These are phyloP conservation scores for Drosophila pseudoobscura DNA, from an alignment of 1,140 invertebrate genomes.

Conservation along the genomic window DNA sequence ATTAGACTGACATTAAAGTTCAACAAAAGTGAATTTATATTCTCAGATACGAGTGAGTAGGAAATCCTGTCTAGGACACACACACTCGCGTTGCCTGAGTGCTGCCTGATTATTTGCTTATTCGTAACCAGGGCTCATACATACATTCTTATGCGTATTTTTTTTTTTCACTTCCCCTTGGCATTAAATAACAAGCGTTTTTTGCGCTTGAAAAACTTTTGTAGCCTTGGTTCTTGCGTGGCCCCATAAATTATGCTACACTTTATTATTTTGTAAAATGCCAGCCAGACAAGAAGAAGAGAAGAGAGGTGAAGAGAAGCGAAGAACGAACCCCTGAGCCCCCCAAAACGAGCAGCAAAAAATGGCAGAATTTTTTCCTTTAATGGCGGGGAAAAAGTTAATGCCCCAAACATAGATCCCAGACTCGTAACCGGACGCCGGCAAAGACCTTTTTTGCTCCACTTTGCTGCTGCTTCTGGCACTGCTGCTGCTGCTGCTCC, in stretches of 20 bases:
- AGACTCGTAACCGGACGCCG: not conserved
- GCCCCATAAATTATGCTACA: conserved; percentile 69
- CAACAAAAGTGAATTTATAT: conserved; percentile 69
- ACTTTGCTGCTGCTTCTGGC: not conserved
- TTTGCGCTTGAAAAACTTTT: conserved; percentile 56
- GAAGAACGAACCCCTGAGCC: too few species aligned
- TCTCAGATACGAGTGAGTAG: conserved; percentile 38
- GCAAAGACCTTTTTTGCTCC: conserved; percentile 6
- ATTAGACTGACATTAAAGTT: conserved; percentile 71
- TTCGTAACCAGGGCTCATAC: conserved; percentile 20
- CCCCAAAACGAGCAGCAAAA: conserved; percentile 4
- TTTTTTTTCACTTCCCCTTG: conserved; percentile 5
- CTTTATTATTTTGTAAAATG: conserved; percentile 73
- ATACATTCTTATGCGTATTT: conserved; percentile 6
- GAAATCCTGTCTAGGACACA: conserved; percentile 28
- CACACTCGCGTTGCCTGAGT: conserved; percentile 9
- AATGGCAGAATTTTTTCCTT: conserved; percentile 28
- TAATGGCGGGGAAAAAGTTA: conserved; percentile 42
- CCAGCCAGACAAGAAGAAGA: conserved; percentile 36
- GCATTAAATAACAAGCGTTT: conserved; percentile 68
- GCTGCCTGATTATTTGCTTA: conserved; percentile 68
- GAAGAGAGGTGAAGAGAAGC: too few species aligned
- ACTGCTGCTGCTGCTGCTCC: too few species aligned
- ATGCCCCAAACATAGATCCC: conserved; percentile 27
- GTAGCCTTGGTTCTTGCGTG: conserved; percentile 20